Conservation (phyloP, 2,113 vertebrate species). For the Globicephala melas region DNA sequence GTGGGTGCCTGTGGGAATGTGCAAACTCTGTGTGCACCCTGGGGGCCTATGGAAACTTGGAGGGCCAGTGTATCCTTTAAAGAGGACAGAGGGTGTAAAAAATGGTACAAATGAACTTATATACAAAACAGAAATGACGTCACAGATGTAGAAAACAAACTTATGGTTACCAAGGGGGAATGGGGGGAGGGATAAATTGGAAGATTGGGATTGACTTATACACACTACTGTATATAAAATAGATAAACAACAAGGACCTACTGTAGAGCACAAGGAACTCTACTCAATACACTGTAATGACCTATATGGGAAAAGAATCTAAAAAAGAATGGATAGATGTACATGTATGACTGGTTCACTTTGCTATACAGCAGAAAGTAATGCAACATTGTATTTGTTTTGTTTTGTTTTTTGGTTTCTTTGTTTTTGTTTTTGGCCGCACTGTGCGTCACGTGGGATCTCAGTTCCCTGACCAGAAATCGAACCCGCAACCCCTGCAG, state of each 20-base stretch:
- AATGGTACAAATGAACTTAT: neutral
- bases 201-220: neutral
- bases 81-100: neutral
- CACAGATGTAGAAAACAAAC: neutral
- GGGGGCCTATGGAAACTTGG: neutral
- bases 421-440: too few relatives aligned
- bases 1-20: neutral
- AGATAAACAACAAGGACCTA: neutral
- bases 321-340: neutral
- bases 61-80: neutral
- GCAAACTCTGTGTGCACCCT: neutral
- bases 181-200: neutral
- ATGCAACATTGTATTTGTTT: too few relatives aligned
- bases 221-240: neutral
- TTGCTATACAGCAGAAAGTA: neutral
- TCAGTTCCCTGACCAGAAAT: too few relatives aligned
- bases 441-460: too few relatives aligned
- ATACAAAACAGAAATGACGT: neutral
- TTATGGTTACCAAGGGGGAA: neutral
- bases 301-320: neutral
- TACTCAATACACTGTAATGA: accelerated
- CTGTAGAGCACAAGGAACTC: neutral
- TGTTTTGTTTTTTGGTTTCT: too few relatives aligned
- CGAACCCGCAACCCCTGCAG: too few relatives aligned
- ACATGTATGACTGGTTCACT: accelerated